Evolutionary conservation across 2,888 invertebrate genomes (phyloP).

Genomic region (Caenorhabditis sinica): DNA sequence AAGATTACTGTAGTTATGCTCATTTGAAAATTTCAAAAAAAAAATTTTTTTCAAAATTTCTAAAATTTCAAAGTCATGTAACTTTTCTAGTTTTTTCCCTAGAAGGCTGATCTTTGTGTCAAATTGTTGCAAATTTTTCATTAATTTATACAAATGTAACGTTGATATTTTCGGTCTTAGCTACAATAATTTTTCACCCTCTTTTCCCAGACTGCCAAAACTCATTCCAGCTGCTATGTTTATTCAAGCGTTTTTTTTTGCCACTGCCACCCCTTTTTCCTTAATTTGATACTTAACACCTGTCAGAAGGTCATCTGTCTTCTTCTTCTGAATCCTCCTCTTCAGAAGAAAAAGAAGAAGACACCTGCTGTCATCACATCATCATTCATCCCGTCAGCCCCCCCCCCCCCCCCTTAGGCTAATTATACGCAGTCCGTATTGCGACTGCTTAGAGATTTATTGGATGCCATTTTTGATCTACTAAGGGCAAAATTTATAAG

Average conservation of each 20-base stretch:
- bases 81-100: not conserved
- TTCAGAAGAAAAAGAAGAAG: constrained; percentile 24
- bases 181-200: not conserved
- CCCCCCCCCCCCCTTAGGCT: not conserved
- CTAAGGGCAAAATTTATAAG: too few relatives aligned
- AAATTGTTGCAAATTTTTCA: not conserved
- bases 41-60: constrained; percentile 15
- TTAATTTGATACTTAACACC: constrained; percentile 38
- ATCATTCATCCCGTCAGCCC: constrained; percentile 21
- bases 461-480: too few relatives aligned
- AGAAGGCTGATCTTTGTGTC: not conserved
- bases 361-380: constrained; percentile 38
- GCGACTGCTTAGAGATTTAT: too few relatives aligned
- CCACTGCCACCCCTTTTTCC: not conserved
- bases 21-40: not conserved
- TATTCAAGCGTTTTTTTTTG: too few relatives aligned
- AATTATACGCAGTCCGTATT: too few relatives aligned
- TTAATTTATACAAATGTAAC: not conserved
- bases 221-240: too few relatives aligned
- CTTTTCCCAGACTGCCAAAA: too few relatives aligned
- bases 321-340: not conserved
- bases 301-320: constrained; percentile 43
- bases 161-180: not conserved
- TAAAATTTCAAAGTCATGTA: too few relatives aligned
- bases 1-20: not conserved